A percentile compares a stretch with the other conserved stretches of the same genome.
Evolutionary conservation across 2,888 invertebrate species (phyloP).

Genomic region (Melangyna quadrimaculata): DNA sequence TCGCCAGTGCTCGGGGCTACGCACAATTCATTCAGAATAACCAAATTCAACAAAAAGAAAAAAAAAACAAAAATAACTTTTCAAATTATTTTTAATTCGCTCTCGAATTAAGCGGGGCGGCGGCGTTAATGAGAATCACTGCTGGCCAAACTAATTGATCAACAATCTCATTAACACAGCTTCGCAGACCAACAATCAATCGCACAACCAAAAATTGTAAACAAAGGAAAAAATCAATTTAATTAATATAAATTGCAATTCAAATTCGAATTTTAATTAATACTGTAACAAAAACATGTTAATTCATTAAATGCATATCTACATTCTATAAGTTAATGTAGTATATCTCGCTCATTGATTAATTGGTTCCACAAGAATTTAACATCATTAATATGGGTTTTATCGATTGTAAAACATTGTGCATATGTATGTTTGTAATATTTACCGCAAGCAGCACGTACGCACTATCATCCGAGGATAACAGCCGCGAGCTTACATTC

Average conservation of each 20-base stretch:
- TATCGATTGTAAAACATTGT: neutral
- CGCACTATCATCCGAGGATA: slow-evolving; percentile 53
- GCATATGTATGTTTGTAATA: neutral
- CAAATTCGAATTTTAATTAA: slow-evolving; percentile 61
- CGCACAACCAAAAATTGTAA: neutral
- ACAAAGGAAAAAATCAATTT: slow-evolving; percentile 7
- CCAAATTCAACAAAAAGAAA: neutral
- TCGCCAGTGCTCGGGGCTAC: neutral
- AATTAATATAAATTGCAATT: slow-evolving; percentile 30
- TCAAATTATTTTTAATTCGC: slow-evolving; percentile 49
- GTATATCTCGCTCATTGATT: slow-evolving; percentile 33
- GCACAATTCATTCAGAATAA: neutral
- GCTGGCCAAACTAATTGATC: slow-evolving; percentile 31
- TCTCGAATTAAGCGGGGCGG: slow-evolving; percentile 36
- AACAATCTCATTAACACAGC: slow-evolving; percentile 46
- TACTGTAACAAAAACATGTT: slow-evolving; percentile 43
- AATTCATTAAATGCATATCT: slow-evolving; percentile 40
- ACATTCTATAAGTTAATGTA: too few relatives aligned
- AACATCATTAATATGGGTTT: slow-evolving; percentile 18
- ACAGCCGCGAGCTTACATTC: slow-evolving; percentile 36
- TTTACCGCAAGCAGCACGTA: slow-evolving; percentile 56
- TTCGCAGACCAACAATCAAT: neutral
- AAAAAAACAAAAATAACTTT: slow-evolving; percentile 13
- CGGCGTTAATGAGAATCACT: slow-evolving; percentile 48
- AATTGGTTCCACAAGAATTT: neutral